Conservation (phyloP, 2,888 invertebrate genomes). For the Bugulina stolonifera region DNA sequence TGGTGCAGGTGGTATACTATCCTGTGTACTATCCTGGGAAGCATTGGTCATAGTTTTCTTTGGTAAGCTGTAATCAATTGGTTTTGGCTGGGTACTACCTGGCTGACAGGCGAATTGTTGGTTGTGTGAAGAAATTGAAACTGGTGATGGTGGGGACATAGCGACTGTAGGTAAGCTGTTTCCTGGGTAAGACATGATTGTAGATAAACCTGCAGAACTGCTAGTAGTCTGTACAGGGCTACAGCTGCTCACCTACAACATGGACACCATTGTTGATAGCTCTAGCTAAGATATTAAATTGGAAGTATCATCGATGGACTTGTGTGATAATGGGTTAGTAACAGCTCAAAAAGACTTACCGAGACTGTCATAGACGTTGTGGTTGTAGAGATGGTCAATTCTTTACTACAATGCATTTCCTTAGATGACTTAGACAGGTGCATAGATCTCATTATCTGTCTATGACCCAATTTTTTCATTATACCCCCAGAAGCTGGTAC, state of each 20-base stretch:
- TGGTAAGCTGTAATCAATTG: slow-evolving; percentile 15
- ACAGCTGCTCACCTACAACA: not conserved
- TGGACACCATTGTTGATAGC: too few relatives aligned
- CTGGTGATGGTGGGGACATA: not conserved
- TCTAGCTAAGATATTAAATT: too few relatives aligned
- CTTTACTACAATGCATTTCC: not conserved
- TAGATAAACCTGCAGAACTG: too few relatives aligned
- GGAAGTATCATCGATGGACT: too few relatives aligned
- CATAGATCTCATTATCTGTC: slow-evolving; percentile 11
- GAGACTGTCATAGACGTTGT: not conserved
- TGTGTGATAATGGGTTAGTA: too few relatives aligned
- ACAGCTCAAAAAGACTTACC: not conserved
- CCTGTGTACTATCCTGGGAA: not conserved
- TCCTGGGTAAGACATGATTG: too few relatives aligned
- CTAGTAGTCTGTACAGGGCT: not conserved
- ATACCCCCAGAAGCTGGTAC: not conserved
- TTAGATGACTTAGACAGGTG: not conserved
- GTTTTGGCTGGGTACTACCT: not conserved
- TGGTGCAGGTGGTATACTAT: not conserved
- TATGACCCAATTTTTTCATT: slow-evolving; percentile 20
- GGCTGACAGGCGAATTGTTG: not conserved
- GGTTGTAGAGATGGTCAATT: not conserved
- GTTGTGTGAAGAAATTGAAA: not conserved
- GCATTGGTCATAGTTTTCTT: not conserved
- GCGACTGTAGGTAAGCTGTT: too few relatives aligned